Base-by-base conservation (phyloP, 2,113 vertebrate genomes). In the Erinaceus europaeus region DNA sequence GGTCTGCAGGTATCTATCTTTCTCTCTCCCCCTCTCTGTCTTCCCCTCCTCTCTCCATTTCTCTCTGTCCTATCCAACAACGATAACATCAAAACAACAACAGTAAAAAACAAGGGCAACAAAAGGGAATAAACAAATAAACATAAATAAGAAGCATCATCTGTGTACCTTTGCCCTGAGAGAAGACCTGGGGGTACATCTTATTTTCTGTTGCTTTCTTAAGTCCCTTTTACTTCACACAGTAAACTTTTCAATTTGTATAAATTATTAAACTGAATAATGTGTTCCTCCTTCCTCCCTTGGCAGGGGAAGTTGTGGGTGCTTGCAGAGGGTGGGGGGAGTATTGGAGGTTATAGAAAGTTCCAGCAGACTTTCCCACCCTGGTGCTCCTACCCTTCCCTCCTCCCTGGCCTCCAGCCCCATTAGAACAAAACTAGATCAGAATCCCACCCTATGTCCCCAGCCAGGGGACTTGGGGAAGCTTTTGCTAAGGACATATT, bases 181-280 rank as follows among this genome's bases (percentile, higher is more conserved):
- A 73, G 68, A 76, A 3, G 42, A 81, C 78, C 65, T 9, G 9
- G 36, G n/a, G 81, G 42, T 86, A n/a, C n/a, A n/a, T 77, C 75
- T 71, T 67, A 53, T 91, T 77, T 89, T 90, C 40, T 71, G 12
- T 81, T 92, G 48, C 34, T 46, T 21, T 89, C 53, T 62, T 21
- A 86, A 73, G 38, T 53, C 57, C 55, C 46, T 23, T 90, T 92
- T 80, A 69, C 82, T 84, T 84, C 85, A 89, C 50, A 93, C n/a
- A 89, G 65, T 76, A 75, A 92, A 89, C n/a, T 89, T 85, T 90
- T 87, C 71, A 57, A 72, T 86, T 81, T 87, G 65, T 83, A 62
- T 95, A 84, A 95, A 94, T 94, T 93, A 95, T 94, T 93, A 83
- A 93, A 67, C 59, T 52, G 61, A 93, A 61, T 91, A 87, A 89